These are phyloP conservation scores for Charadrius vociferus DNA, from an alignment of 2,113 vertebrate species.

Conservation along the genomic window DNA sequence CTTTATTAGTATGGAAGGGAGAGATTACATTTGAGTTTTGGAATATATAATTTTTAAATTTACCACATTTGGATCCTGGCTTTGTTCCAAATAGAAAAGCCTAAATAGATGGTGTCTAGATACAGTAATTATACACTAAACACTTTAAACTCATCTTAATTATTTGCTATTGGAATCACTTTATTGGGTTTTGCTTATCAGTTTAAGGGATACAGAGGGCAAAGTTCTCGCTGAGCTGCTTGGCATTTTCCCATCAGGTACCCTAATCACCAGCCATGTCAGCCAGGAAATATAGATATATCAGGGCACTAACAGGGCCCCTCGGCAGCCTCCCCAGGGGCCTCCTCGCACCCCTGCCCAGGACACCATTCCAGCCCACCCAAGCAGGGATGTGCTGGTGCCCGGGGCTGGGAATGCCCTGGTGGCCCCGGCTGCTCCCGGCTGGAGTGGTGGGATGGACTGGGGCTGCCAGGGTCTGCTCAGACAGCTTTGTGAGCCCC, in stretches of 20 bases:
- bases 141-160: neutral
- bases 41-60: neutral
- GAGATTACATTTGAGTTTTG: neutral
- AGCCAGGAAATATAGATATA: neutral
- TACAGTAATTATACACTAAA: neutral
- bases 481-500: neutral
- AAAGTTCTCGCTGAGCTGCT: neutral
- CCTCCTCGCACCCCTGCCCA: neutral
- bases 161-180: neutral
- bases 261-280: neutral
- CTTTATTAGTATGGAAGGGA: neutral
- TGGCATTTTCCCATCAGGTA: neutral
- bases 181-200: neutral
- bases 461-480: neutral
- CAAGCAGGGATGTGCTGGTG: fast-evolving
- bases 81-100: neutral
- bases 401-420: neutral
- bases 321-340: neutral
- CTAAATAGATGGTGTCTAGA: neutral
- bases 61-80: neutral
- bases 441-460: neutral
- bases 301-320: neutral
- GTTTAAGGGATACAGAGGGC: neutral
- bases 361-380: neutral
- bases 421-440: fast-evolving